Percentiles rank a stretch among this genome's conserved stretches.
phyloP scores from a whole-genome alignment of 1,140 invertebrate species.

The Bemisia tabaci region DNA sequence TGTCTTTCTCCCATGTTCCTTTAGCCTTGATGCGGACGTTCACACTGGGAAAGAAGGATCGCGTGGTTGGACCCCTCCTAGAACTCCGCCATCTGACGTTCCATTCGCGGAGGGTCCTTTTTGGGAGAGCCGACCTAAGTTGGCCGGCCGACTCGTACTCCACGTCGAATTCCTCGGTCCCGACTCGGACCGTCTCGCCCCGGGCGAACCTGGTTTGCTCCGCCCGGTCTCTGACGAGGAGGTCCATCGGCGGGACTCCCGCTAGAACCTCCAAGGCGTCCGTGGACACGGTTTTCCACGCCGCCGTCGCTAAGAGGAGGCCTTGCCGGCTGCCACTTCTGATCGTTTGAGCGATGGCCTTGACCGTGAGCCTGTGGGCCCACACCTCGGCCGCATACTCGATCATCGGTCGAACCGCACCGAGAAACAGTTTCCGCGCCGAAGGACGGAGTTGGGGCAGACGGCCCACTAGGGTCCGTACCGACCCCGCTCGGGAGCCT shows the following conservation, averaged over 20 bases:
- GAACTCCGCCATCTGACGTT: too few relatives aligned
- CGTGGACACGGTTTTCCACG: background rate
- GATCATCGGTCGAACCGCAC: background rate
- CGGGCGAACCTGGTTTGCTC: background rate
- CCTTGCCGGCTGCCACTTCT: background rate
- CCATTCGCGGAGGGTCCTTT: too few relatives aligned
- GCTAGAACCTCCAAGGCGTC: background rate
- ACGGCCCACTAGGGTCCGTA: background rate
- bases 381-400: background rate
- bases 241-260: background rate
- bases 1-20: too few relatives aligned
- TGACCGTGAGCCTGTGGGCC: background rate
- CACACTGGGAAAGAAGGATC: too few relatives aligned
- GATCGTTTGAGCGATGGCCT: fast-evolving
- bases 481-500: too few relatives aligned
- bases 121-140: too few relatives aligned
- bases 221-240: background rate
- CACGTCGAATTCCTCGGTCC: too few relatives aligned
- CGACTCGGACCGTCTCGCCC: too few relatives aligned
- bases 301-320: background rate
- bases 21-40: too few relatives aligned
- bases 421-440: background rate
- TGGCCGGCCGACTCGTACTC: too few relatives aligned
- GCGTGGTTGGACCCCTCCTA: too few relatives aligned
- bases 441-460: background rate